These are phyloP conservation scores for Recurvirostra avosetta DNA, from an alignment of 2,113 vertebrate species.

Conservation along the genomic window DNA sequence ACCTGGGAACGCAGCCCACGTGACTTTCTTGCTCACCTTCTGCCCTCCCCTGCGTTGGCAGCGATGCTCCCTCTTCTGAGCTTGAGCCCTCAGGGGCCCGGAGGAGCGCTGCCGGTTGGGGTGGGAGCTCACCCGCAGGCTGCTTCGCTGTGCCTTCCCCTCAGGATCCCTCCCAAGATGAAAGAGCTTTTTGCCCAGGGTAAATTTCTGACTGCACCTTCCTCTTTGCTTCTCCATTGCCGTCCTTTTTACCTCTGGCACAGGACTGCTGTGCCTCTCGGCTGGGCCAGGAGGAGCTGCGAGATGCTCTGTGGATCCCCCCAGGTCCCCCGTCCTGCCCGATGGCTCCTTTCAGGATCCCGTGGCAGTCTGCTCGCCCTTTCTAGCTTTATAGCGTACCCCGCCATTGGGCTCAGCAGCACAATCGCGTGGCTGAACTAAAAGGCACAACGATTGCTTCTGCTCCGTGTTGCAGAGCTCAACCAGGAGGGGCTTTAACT, in stretches of 20 bases:
- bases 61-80: background rate
- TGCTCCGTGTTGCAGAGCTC: background rate
- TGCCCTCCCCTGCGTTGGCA: background rate
- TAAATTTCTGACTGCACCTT: background rate
- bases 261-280: background rate
- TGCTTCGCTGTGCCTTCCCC: background rate
- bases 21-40: background rate
- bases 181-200: background rate
- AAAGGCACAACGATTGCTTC: background rate
- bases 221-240: background rate
- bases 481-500: background rate
- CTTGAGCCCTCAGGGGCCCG: background rate
- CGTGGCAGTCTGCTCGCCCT: background rate
- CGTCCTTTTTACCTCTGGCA: background rate
- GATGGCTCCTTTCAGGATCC: background rate
- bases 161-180: background rate
- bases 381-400: background rate
- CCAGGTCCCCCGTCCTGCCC: background rate
- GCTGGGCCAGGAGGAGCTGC: background rate
- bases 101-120: background rate
- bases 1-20: rapidly evolving
- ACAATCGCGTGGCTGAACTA: background rate
- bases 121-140: background rate
- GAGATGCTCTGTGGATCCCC: background rate
- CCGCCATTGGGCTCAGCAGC: rapidly evolving